These are phyloP conservation scores for Scarus forsteni DNA, from an alignment of 2,797 vertebrate species.

Conservation along the genomic window DNA sequence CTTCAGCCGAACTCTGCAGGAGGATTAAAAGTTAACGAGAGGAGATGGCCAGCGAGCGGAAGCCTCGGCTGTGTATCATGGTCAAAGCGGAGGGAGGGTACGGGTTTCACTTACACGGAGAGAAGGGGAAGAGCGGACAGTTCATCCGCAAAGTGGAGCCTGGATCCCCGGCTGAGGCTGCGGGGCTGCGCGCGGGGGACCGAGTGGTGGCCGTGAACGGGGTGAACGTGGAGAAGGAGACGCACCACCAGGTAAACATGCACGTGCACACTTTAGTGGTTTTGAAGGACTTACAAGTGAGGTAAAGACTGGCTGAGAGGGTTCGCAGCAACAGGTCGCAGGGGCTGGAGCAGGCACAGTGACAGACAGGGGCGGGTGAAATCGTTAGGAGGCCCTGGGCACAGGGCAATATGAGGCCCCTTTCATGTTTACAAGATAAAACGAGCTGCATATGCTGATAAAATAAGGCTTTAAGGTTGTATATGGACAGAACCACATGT, in stretches of 20 bases:
- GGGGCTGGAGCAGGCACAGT: neutral
- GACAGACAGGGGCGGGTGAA: neutral
- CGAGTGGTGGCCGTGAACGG: slow-evolving; percentile 94
- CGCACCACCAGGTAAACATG: slow-evolving; percentile 92
- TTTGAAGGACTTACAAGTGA: neutral
- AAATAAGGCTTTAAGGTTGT: too few relatives aligned
- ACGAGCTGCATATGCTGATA: too few relatives aligned
- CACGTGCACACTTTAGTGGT: neutral
- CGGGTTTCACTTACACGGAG: slow-evolving; percentile 97
- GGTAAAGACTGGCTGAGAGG: too few relatives aligned
- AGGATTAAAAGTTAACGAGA: slow-evolving; percentile 5
- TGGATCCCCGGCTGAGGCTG: slow-evolving; percentile 91
- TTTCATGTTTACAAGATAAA: too few relatives aligned
- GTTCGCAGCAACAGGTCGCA: slow-evolving; percentile 30
- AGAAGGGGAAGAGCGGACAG: slow-evolving; percentile 96
- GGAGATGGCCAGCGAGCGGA: slow-evolving; percentile 88
- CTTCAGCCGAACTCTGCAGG: slow-evolving; percentile 21
- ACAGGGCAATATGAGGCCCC: too few relatives aligned
- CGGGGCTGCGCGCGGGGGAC: slow-evolving; percentile 92
- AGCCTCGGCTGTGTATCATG: slow-evolving; percentile 93
- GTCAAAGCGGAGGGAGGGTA: slow-evolving; percentile 89
- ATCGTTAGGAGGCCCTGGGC: too few relatives aligned
- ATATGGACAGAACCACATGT: too few relatives aligned
- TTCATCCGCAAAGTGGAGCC: slow-evolving; percentile 96
- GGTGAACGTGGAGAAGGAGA: slow-evolving; percentile 94